Evolutionary conservation across 1,140 invertebrate genomes (phyloP).

Genomic region (Hycleus phaleratus): DNA sequence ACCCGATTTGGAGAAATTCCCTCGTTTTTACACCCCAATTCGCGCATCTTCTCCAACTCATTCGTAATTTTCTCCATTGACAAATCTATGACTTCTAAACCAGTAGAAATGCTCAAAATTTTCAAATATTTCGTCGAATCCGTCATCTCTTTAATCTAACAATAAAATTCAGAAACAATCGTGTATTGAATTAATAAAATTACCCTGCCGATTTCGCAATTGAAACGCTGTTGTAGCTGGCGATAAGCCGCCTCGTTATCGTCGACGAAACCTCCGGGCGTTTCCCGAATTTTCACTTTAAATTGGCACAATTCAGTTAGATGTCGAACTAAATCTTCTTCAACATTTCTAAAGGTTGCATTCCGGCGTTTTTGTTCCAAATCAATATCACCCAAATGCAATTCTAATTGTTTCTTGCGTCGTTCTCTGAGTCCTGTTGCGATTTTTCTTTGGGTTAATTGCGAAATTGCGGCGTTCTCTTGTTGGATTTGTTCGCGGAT

Average conservation of each 20-base stretch:
- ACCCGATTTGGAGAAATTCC: no score
- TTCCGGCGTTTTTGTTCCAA: conserved; percentile 2
- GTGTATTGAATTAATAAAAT: not conserved
- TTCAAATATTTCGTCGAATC: conserved; percentile 19
- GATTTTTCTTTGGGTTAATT: conserved; percentile 4
- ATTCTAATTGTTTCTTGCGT: conserved; percentile 9
- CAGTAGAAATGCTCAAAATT: conserved; percentile 25
- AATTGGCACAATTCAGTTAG: conserved; percentile 24
- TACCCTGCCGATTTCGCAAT: not conserved
- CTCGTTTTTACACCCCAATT: no score
- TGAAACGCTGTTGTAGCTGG: conserved; percentile 16
- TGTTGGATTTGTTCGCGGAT: not conserved
- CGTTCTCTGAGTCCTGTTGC: conserved; percentile 4
- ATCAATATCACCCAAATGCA: not conserved
- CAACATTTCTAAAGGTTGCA: not conserved
- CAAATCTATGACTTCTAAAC: conserved; percentile 27
- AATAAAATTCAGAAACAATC: conserved; percentile 5
- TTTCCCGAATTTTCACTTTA: conserved; percentile 21
- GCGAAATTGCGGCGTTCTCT: not conserved
- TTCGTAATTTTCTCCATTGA: conserved; percentile 31
- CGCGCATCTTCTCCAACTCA: conserved; percentile 4
- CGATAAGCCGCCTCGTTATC: conserved; percentile 8
- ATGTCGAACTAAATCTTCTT: conserved; percentile 19
- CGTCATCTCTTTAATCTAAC: conserved; percentile 8
- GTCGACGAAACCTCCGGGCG: conserved; percentile 1